Percentiles rank a stretch among this genome's conserved stretches.
Conservation (phyloP, 2,888 invertebrate genomes). For the Lysandra bellargus region DNA sequence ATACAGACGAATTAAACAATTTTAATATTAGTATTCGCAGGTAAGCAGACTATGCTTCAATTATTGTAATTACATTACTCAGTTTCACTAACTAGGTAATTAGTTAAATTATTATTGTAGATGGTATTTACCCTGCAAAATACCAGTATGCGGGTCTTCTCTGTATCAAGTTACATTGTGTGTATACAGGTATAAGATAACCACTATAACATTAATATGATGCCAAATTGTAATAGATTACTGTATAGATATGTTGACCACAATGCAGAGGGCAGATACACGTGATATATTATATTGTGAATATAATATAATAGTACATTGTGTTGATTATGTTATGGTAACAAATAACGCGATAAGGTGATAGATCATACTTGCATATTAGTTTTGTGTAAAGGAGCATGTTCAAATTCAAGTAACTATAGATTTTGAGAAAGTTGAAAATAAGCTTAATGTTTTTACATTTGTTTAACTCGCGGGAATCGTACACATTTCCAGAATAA, state of each 20-base stretch:
- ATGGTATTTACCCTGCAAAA: not conserved
- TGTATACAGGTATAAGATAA: not conserved
- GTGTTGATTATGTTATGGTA: not conserved
- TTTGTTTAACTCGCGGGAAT: too few relatives aligned
- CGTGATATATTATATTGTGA: not conserved
- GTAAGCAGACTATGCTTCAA: too few relatives aligned
- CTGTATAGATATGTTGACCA: conserved; percentile 16
- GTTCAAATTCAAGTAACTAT: not conserved
- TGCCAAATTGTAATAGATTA: conserved; percentile 19
- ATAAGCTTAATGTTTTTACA: too few relatives aligned
- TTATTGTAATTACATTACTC: too few relatives aligned
- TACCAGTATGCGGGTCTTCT: conserved; percentile 2
- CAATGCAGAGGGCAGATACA: conserved; percentile 2
- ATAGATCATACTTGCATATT: conserved; percentile 9
- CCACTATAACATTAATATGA: not conserved
- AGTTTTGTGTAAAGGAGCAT: not conserved
- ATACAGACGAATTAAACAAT: too few relatives aligned
- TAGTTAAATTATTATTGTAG: not conserved
- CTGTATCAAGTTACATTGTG: not conserved
- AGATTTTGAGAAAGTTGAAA: too few relatives aligned
- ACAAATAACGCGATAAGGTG: not conserved
- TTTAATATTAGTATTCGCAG: too few relatives aligned
- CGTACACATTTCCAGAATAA: too few relatives aligned
- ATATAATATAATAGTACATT: not conserved
- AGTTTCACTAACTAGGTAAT: too few relatives aligned